phyloP scores from a whole-genome alignment of 2,888 invertebrate species.

The Prosopocoilus inquinatus region DNA sequence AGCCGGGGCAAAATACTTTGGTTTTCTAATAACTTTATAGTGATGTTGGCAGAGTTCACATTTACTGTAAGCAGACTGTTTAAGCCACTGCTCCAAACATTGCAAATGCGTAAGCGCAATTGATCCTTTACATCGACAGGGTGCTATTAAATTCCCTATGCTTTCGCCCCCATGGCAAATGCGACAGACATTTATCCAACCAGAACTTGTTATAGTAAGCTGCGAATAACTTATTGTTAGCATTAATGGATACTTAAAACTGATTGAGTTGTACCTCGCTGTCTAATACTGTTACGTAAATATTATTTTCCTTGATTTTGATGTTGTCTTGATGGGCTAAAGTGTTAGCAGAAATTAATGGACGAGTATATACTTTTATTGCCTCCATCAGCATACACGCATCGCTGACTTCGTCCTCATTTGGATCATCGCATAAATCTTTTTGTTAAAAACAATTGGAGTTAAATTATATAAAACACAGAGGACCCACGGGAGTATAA shows the following conservation, averaged over 20 bases:
- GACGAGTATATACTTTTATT: conserved; percentile 34
- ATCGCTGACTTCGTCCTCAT: too few relatives aligned
- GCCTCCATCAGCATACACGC: background rate
- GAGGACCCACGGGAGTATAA: too few relatives aligned
- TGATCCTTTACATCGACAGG: conserved; percentile 57
- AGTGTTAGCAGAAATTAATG: conserved; percentile 40
- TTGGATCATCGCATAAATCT: too few relatives aligned
- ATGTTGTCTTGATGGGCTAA: conserved; percentile 41
- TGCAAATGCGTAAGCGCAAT: conserved; percentile 57
- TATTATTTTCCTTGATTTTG: conserved; percentile 34
- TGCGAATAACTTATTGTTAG: conserved; percentile 8
- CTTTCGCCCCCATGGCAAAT: conserved; percentile 51
- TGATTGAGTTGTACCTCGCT: conserved; percentile 20
- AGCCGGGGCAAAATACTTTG: conserved; percentile 36
- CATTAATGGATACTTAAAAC: background rate
- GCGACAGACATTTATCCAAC: conserved; percentile 41
- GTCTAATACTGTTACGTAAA: conserved; percentile 38
- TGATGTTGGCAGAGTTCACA: conserved; percentile 60
- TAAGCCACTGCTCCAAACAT: conserved; percentile 59
- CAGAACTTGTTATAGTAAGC: conserved; percentile 25
- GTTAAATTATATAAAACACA: too few relatives aligned
- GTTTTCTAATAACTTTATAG: conserved; percentile 52
- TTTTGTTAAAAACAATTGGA: too few relatives aligned
- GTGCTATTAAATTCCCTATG: conserved; percentile 51
- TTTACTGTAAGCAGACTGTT: conserved; percentile 52